Conservation (phyloP, 2,888 invertebrate genomes). For the Chrysolina oricalcia region DNA sequence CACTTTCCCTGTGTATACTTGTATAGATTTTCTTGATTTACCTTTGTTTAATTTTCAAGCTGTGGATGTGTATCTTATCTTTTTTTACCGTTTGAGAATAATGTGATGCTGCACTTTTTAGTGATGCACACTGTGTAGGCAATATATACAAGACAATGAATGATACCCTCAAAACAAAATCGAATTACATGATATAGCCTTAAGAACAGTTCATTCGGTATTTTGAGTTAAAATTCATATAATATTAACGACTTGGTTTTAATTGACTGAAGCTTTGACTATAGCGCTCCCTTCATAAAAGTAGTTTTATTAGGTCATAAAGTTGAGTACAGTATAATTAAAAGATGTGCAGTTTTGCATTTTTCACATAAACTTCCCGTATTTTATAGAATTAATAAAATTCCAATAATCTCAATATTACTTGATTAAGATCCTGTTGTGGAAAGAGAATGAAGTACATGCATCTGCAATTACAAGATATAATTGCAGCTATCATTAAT, state of each 20-base stretch:
- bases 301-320: conserved; percentile 42
- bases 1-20: too few relatives aligned
- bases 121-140: too few relatives aligned
- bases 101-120: too few relatives aligned
- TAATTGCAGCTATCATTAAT: conserved; percentile 24
- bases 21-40: too few relatives aligned
- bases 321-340: conserved; percentile 44
- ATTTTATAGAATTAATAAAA: conserved; percentile 56
- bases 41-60: too few relatives aligned
- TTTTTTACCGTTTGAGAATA: too few relatives aligned
- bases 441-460: conserved; percentile 26
- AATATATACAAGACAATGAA: too few relatives aligned
- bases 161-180: too few relatives aligned
- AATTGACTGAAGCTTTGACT: background rate
- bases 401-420: conserved; percentile 53
- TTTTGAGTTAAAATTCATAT: background rate
- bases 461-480: conserved; percentile 15
- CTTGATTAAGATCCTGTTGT: conserved; percentile 38
- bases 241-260: background rate
- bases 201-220: background rate
- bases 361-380: conserved; percentile 35
- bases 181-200: too few relatives aligned
- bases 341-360: conserved; percentile 46
- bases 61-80: too few relatives aligned
- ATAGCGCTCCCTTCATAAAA: conserved; percentile 42